Base-by-base conservation (phyloP, 2,888 invertebrate genomes). In the Ethmia dodecea region DNA sequence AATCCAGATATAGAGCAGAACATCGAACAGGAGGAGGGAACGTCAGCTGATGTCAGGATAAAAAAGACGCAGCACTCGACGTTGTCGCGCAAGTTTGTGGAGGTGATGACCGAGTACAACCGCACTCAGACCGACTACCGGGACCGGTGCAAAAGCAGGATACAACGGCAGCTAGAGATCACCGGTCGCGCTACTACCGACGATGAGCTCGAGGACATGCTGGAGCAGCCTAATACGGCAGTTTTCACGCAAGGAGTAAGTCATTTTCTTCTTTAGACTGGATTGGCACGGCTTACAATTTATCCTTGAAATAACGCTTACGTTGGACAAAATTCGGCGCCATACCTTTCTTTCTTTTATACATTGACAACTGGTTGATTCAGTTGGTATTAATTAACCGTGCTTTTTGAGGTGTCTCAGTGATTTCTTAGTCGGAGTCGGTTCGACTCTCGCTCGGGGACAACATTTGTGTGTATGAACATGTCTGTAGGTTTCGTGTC, bases 21-120 rank as follows among this genome's bases (percentile, higher is more conserved):
- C 84, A 99, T 99, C 89, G 99, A 99, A 88, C 96, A 97, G 86
- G 98, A 99, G 87, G 99, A 99, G 89, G 94, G 95, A 72, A 98
- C 98, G 89, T 97, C 97, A 92, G 99, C 99, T 43, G 99, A 99
- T 88, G 90, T 99, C 81, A 93, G 99, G 90, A 99, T 99, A 92
- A 94, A 97, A 87, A 99, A 99, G 90, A 99, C 98, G 55, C 94
- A 99, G 88, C 99, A 99, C 88, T 97, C 98, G 65, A 99, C 99
- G 58, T 88, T 99, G 71, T 98, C 98, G 60, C 93, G 99, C 77
- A 98, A 99, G 89, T 99, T 99, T 86, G 99, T 99, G 60, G 99
- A 99, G 87, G 99, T 99, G 64, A 99, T 99, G 99, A 99, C 98
- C 66, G 99, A 99, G 88, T 99, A 99, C 89, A 99, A 99, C 89